Conservation (phyloP, 2,113 vertebrate genomes). For the Crotophaga sulcirostris region DNA sequence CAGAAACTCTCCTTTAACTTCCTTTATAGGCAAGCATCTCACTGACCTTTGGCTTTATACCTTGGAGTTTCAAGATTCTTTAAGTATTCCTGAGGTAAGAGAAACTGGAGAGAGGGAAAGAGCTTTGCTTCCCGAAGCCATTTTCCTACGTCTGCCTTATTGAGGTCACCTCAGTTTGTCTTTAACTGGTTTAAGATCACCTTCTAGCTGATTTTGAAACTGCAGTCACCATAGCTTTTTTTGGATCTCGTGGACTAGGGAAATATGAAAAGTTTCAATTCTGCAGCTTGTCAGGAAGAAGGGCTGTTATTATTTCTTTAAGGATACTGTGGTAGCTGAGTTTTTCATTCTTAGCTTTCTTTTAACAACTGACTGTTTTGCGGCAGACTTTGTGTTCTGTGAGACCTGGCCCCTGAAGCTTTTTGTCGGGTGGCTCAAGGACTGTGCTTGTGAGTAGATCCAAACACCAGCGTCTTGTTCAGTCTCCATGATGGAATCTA, state of each 20-base stretch:
- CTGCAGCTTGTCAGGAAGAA: neutral
- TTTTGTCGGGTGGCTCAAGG: neutral
- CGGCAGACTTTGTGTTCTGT: neutral
- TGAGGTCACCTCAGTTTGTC: neutral
- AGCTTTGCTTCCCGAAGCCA: neutral
- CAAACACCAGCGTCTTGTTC: neutral
- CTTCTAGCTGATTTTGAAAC: neutral
- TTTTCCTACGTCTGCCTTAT: neutral
- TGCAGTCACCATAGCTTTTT: neutral
- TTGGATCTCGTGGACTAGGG: neutral
- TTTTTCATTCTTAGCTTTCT: neutral
- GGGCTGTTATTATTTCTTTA: neutral
- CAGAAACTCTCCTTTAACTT: conserved; percentile 69
- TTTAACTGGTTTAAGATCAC: neutral
- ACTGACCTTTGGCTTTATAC: conserved; percentile 66
- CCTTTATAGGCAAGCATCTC: conserved; percentile 67
- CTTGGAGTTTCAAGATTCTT: conserved; percentile 64
- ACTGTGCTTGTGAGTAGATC: neutral
- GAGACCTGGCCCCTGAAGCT: neutral
- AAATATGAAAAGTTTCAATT: neutral
- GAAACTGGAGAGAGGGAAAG: conserved; percentile 39
- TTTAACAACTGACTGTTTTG: neutral
- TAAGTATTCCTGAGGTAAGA: conserved; percentile 66
- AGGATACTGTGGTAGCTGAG: neutral
- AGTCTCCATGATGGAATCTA: neutral